phyloP scores from a whole-genome alignment of 2,888 invertebrate genomes.

The Drosophila siamana region DNA sequence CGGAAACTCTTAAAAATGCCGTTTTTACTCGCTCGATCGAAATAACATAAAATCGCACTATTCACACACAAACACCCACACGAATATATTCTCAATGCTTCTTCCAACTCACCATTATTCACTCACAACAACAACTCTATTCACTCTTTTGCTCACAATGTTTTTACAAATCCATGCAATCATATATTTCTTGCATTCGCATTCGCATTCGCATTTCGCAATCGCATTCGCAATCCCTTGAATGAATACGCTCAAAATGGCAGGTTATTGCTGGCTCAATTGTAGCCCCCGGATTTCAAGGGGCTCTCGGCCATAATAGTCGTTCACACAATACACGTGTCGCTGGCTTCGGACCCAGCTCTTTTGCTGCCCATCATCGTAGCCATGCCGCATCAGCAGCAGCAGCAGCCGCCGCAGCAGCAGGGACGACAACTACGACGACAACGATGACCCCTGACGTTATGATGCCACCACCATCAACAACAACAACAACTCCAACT shows the following conservation, averaged over 20 bases:
- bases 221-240: slow-evolving; percentile 27
- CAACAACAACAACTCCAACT: slow-evolving; percentile 45
- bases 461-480: slow-evolving; percentile 38
- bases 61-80: too few species aligned
- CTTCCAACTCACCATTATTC: slow-evolving; percentile 11
- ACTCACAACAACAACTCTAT: slow-evolving; percentile 15
- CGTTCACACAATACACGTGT: slow-evolving; percentile 81
- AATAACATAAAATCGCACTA: slow-evolving; percentile 22
- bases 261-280: slow-evolving; percentile 84
- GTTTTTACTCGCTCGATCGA: slow-evolving; percentile 3
- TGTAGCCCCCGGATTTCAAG: slow-evolving; percentile 84
- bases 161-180: slow-evolving; percentile 9
- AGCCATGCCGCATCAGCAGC: slow-evolving; percentile 48
- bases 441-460: slow-evolving; percentile 25
- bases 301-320: slow-evolving; percentile 83
- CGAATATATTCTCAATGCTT: too few species aligned
- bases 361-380: slow-evolving; percentile 60
- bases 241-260: slow-evolving; percentile 41
- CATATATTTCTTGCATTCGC: slow-evolving; percentile 6
- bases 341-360: slow-evolving; percentile 57
- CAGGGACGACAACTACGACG: slow-evolving; percentile 53
- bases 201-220: slow-evolving; percentile 3
- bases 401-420: slow-evolving; percentile 37
- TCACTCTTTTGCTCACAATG: slow-evolving; percentile 13
- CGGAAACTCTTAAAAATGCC: slow-evolving; percentile 9